phyloP scores from a whole-genome alignment of 2,113 vertebrate genomes.

The Aythya baeri region DNA sequence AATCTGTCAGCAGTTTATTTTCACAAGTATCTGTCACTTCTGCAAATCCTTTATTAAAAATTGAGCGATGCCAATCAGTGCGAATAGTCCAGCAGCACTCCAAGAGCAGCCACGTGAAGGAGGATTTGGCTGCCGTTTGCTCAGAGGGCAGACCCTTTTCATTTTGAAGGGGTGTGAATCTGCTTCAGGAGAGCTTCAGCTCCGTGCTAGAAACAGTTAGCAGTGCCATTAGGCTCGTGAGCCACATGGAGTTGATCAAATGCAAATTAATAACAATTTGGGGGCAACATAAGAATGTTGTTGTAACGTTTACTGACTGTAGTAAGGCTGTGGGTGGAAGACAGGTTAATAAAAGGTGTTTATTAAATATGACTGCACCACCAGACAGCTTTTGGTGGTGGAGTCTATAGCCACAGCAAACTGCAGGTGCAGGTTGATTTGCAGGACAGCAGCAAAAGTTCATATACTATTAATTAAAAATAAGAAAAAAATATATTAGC shows the following conservation, averaged over 20 bases:
- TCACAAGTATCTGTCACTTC: conserved; percentile 63
- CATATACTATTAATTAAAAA: not conserved
- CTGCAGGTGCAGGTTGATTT: not conserved
- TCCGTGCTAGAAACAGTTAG: not conserved
- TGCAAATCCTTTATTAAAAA: conserved; percentile 66
- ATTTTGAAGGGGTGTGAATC: conserved; percentile 14
- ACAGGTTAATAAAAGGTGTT: conserved; percentile 52
- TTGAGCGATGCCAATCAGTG: conserved; percentile 57
- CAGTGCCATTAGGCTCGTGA: not conserved
- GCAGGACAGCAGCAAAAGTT: not conserved
- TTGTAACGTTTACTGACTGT: conserved; percentile 42
- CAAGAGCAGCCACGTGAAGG: not conserved
- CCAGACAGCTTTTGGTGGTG: not conserved
- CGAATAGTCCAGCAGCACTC: conserved; percentile 7
- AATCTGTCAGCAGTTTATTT: conserved; percentile 81
- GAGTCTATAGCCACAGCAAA: not conserved
- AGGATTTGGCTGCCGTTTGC: not conserved
- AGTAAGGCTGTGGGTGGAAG: not conserved
- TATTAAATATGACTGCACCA: conserved; percentile 16
- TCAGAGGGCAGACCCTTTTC: not conserved
- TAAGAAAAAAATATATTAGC: not conserved
- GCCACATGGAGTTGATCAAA: conserved; percentile 75
- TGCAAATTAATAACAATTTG: conserved; percentile 78
- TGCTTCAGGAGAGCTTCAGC: not conserved
- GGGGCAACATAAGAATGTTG: conserved; percentile 38